Base-by-base conservation (phyloP, 2,888 invertebrate species). In the Brachypalpus laphriformis region DNA sequence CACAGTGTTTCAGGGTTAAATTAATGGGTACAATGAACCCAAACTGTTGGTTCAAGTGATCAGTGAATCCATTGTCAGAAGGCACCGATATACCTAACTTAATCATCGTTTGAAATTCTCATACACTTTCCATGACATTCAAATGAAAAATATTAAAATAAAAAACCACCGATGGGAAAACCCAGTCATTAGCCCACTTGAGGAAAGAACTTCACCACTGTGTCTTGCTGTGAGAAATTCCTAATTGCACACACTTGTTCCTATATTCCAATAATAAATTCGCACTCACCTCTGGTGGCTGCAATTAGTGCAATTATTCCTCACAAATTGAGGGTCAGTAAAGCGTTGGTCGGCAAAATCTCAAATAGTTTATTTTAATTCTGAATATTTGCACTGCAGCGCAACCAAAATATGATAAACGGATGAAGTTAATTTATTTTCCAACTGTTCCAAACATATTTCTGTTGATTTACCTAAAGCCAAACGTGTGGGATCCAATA, bases 341-440 rank as follows among this genome's bases (percentile, higher is more conserved):
- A 31, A 14, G 28, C 47, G n/a, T n/a, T n/a, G 57, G 25, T 40
- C 8, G 11, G 18, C 16, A 54, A 51, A 47, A 47, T 28, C 22
- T 61, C 25, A 37, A 57, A 56, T 18, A 49, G 76, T 82, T 76
- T 82, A 57, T 68, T 76, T 82, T 70, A 34, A 18, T 51, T 65
- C 5, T 5, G 40, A 63, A 47, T 49, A 63, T 72, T 63, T 63
- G 28, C 61, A 42, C 40, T 49, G n/a, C 49, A 65, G 42, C 34
- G 37, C 51, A 34, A 70, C 16, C 3, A 59, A 42, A 74, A 45
- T 68, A 45, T 54, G 61, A 57, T 56, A 63, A 57, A 70, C 47
- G 22, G 16, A 75, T 45, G 20, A 34, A 49, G 34, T 56, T 65
- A 70, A 57, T 71, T 76, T 82, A 81, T 75, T 81, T 74, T 56